These are phyloP conservation scores for Spatulosminthurus flaviceps DNA, from an alignment of 2,888 invertebrate species.

Conservation along the genomic window DNA sequence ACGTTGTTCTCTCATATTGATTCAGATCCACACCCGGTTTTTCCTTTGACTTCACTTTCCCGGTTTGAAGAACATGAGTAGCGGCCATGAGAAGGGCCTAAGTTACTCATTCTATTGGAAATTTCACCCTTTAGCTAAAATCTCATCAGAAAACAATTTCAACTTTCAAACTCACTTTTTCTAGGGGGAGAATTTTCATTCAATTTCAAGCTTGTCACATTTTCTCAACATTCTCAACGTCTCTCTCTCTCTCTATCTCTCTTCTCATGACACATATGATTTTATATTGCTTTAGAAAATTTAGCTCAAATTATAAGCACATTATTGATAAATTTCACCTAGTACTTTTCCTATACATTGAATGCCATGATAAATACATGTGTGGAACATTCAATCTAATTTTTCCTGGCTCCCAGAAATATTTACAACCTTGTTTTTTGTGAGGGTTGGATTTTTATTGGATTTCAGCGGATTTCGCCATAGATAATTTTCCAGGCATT, in stretches of 20 bases:
- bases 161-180: not conserved
- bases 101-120: conserved; percentile 9
- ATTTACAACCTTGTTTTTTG: not conserved
- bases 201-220: conserved; percentile 23
- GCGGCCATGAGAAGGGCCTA: not conserved
- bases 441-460: not conserved
- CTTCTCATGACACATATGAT: too few relatives aligned
- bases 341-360: too few relatives aligned
- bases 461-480: not conserved
- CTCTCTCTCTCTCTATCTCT: too few relatives aligned
- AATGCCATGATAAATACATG: too few relatives aligned
- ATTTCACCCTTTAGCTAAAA: conserved; percentile 24
- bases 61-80: conserved; percentile 29
- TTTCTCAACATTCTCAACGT: not conserved
- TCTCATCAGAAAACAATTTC: conserved; percentile 30
- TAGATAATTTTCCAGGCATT: not conserved
- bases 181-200: conserved; percentile 18
- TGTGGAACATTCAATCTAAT: too few relatives aligned
- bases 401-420: too few relatives aligned
- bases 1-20: conserved; percentile 63
- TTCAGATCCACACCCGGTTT: conserved; percentile 63
- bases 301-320: too few relatives aligned
- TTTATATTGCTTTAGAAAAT: too few relatives aligned
- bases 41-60: conserved; percentile 39
- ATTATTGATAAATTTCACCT: too few relatives aligned